Evolutionary conservation across 2,888 invertebrate species (phyloP), one percentile per base, ranked within the genome.

Genomic region (Linnaemya vulpina): DNA sequence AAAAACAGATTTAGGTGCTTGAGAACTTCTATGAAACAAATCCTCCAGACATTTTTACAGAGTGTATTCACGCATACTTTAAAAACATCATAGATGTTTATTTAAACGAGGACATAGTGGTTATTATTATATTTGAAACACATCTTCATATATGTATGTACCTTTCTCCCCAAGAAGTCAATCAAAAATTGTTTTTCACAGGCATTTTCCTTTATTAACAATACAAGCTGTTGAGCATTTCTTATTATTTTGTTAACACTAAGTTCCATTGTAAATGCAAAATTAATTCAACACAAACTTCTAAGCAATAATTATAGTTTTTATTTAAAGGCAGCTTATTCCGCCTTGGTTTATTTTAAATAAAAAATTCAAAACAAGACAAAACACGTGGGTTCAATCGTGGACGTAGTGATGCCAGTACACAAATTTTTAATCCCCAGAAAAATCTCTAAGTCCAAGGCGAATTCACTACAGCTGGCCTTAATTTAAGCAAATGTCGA

Each of bases 111-210:
- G 2, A 30, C 5, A 46, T n/a, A 46, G 15, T 3, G 46, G 2
- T 46, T 5, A 46, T n/a, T 46, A 51, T 10, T 20, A 51, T 10
- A 51, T 20, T 20, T 8, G 20, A 8, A 51, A 2, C 1, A 51
- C 2, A 15, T 51, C 9, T 8, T 17, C 1, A 9, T 1, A n/a
- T n/a, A n/a, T n/a, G n/a, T n/a, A n/a, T n/a, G n/a, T 74, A 90
- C 90, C 85, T 88, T 87, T 74, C 89, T 90, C 46, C 89, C 88
- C 35, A 90, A 80, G 82, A 92, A 92, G 38, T 88, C 86, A 3
- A 88, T 78, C 51, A 92, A 62, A 49, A 79, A 60, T 49, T 40
- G 65, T 79, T 76, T 86, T 22, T 86, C 87, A 86, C 83, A 88
- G 65, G 86, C 63, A 0, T 84, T 58, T 3, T 68, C 62, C 4